A percentile compares a stretch with the other conserved stretches of the same genome.
These are phyloP conservation scores for Hybognathus amarus DNA, from an alignment of 2,797 vertebrate species.

Conservation along the genomic window DNA sequence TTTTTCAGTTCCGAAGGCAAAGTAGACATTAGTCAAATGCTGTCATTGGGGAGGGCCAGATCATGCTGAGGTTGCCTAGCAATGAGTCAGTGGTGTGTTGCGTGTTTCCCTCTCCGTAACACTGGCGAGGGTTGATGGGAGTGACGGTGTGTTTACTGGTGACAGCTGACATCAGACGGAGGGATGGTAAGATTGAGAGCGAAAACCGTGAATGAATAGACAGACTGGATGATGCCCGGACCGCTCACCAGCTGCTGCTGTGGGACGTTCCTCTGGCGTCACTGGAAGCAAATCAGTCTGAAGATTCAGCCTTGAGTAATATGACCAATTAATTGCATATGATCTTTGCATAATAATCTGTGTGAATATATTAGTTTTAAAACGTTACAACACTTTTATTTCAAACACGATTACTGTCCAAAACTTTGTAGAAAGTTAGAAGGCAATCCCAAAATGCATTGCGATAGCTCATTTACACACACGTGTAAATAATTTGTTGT, in stretches of 20 bases:
- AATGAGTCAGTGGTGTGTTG: constrained; percentile 58
- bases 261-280: constrained; percentile 60
- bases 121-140: constrained; percentile 55
- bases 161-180: constrained; percentile 64
- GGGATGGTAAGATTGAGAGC: constrained; percentile 50
- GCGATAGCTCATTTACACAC: not conserved
- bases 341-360: not conserved
- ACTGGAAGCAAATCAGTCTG: constrained; percentile 50
- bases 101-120: constrained; percentile 32
- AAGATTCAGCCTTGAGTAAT: not conserved
- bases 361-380: constrained; percentile 3
- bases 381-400: not conserved
- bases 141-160: constrained; percentile 56
- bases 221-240: constrained; percentile 57
- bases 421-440: not conserved
- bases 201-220: constrained; percentile 1
- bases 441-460: not conserved
- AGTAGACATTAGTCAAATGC: constrained; percentile 43
- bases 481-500: no score
- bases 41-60: constrained; percentile 73
- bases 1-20: constrained; percentile 1
- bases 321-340: not conserved
- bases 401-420: not conserved
- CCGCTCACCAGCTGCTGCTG: constrained; percentile 69
- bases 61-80: constrained; percentile 75